Base-by-base conservation (phyloP, 1,140 invertebrate species). In the Bactericera cockerelli region DNA sequence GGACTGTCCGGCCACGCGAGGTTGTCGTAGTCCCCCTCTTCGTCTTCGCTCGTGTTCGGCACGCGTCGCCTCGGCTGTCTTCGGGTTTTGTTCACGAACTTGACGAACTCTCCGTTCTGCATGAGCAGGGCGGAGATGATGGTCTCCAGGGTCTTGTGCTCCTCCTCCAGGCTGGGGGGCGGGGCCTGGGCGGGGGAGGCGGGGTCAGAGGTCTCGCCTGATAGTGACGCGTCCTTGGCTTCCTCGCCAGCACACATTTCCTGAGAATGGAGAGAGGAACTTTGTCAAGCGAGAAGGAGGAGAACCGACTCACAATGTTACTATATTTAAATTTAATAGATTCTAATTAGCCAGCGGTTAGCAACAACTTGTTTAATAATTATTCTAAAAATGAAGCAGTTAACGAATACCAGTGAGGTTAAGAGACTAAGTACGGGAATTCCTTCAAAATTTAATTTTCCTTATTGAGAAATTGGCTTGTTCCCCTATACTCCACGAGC, bases 71-170 rank as follows among this genome's bases (percentile, higher is more conserved):
- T 71, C 54, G 76, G 72, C 67, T 79, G 65, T 71, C 81, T 69
- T 72, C 76, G 71, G 67, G 81, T 84, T 66, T 81, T 83, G 57
- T 82, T 85, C 13, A 88, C 70, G 21, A 88, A 76, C 59, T 83
- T 81, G 62, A 89, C 84, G 61, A 90, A 88, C 63, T 89, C 86
- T 64, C 84, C 78, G 66, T 86, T 89, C 66, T 89, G 83, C 78
- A 88, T 84, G 1, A 91, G 72, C 19, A 91, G 74, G 67, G 89
- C 84, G 14, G 85, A 81, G 22, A 91, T 86, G 26, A 92, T 89
- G 66, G 86, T 79, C 65, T 87, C 84, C 28, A 87, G 72, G 1
- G 79, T 83, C 71, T 80, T 75, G 60, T 66, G 67, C 55, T 68
- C 67, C 31, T 65, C 67, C 58, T 67, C 65, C 14, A 64, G 57